Evolutionary conservation across 2,888 invertebrate species (phyloP).

Genomic region (Phorcus lineatus): DNA sequence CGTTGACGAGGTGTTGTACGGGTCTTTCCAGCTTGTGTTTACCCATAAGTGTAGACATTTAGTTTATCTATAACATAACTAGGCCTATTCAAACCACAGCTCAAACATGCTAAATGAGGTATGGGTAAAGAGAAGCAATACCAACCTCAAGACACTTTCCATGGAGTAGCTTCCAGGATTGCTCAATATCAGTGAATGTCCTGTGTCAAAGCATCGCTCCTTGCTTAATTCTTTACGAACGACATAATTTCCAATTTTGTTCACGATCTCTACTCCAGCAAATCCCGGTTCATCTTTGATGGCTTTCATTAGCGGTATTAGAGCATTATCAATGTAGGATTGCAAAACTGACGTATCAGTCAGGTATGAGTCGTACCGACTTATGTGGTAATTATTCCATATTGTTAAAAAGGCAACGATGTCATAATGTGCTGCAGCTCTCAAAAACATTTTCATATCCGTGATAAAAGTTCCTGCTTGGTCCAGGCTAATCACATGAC

Average conservation of each 20-base stretch:
- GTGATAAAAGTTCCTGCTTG: conserved; percentile 39
- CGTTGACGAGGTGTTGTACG: too few species aligned
- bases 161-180: too few species aligned
- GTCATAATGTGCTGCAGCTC: conserved; percentile 41
- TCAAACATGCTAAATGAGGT: too few species aligned
- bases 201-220: conserved; percentile 51
- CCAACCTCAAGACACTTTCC: too few species aligned
- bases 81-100: too few species aligned
- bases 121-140: too few species aligned
- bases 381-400: conserved; percentile 49
- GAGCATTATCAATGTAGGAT: conserved; percentile 51
- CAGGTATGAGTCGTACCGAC: conserved; percentile 38
- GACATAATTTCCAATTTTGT: conserved; percentile 50
- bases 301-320: conserved; percentile 48
- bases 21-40: too few species aligned
- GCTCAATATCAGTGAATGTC: too few species aligned
- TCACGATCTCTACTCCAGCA: conserved; percentile 57
- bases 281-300: conserved; percentile 47
- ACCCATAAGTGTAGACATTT: too few species aligned
- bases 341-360: conserved; percentile 47
- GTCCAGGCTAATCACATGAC: conserved; percentile 49
- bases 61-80: too few species aligned
- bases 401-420: conserved; percentile 46
- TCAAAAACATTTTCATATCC: conserved; percentile 45
- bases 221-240: conserved; percentile 26